A percentile compares a stretch with the other conserved stretches of the same genome.
These are phyloP conservation scores for Saccostrea echinata DNA, from an alignment of 1,140 invertebrate genomes.

Conservation along the genomic window DNA sequence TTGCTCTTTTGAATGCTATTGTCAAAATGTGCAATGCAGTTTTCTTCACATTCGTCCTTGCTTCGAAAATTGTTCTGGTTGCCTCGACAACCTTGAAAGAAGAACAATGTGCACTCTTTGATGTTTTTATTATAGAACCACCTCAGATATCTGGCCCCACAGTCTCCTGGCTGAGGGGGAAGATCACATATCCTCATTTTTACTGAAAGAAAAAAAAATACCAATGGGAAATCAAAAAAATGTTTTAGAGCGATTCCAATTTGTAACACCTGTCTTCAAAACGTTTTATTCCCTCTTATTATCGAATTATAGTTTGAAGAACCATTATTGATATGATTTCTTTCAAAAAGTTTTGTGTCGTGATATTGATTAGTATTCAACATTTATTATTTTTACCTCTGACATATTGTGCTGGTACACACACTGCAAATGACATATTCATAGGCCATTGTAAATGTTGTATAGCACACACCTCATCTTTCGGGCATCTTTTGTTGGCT, in stretches of 20 bases:
- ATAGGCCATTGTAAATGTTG: conserved; percentile 57
- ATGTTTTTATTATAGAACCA: conserved; percentile 52
- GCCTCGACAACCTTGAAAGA: conserved; percentile 53
- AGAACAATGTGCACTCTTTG: conserved; percentile 46
- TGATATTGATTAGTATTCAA: not conserved
- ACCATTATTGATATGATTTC: not conserved
- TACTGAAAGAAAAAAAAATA: conserved; percentile 43
- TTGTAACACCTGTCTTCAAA: not conserved
- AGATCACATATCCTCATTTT: conserved; percentile 53
- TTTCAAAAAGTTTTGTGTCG: not conserved
- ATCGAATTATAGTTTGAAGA: not conserved
- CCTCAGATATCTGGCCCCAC: conserved; percentile 48
- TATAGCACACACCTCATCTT: conserved; percentile 44
- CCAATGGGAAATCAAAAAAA: not conserved
- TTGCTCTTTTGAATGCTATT: conserved; percentile 15
- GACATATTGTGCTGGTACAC: conserved; percentile 46
- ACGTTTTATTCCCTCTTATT: not conserved
- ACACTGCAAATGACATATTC: conserved; percentile 59
- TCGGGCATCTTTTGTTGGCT: conserved; percentile 41
- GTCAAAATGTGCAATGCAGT: conserved; percentile 49
- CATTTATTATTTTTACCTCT: conserved; percentile 9
- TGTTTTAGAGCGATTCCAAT: not conserved
- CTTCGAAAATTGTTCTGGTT: conserved; percentile 56
- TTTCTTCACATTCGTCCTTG: conserved; percentile 45
- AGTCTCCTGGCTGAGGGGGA: conserved; percentile 49